Evolutionary conservation across 1,140 invertebrate genomes (phyloP).

Genomic region (Trinorchestia longiramus): DNA sequence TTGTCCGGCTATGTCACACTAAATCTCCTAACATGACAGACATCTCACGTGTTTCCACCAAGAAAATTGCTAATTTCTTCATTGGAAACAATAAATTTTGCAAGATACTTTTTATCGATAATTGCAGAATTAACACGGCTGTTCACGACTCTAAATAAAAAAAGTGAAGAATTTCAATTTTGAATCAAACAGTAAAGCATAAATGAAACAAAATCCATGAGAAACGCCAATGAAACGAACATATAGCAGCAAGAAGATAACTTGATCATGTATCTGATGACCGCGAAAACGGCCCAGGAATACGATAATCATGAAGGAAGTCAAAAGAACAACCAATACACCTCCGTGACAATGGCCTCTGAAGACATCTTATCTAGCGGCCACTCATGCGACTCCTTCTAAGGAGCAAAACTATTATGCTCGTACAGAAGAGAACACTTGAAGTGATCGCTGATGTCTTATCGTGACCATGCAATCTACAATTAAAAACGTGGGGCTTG

Average conservation of each 20-base stretch:
- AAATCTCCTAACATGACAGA: too few species aligned
- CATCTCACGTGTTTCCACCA: too few species aligned
- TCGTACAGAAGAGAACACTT: neutral
- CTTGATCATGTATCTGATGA: neutral
- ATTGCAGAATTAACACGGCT: too few species aligned
- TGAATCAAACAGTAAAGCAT: neutral
- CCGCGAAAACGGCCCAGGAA: neutral
- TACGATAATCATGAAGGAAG: neutral
- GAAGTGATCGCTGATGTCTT: neutral
- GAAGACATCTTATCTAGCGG: neutral
- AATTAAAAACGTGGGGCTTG: neutral
- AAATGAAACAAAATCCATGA: neutral
- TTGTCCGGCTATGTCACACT: too few species aligned
- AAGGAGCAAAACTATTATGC: neutral
- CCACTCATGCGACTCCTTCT: neutral
- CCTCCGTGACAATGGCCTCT: conserved; percentile 4
- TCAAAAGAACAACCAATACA: neutral
- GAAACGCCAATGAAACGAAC: neutral
- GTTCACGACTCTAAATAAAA: too few species aligned
- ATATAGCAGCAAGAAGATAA: neutral
- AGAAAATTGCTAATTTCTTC: too few species aligned
- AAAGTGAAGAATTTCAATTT: neutral
- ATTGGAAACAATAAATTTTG: too few species aligned
- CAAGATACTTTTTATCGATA: too few species aligned
- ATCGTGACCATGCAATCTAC: conserved; percentile 6